A percentile compares a stretch with the other conserved stretches of the same genome.
phyloP scores from a whole-genome alignment of 2,888 invertebrate species.

The Falcaria lacertinaria region DNA sequence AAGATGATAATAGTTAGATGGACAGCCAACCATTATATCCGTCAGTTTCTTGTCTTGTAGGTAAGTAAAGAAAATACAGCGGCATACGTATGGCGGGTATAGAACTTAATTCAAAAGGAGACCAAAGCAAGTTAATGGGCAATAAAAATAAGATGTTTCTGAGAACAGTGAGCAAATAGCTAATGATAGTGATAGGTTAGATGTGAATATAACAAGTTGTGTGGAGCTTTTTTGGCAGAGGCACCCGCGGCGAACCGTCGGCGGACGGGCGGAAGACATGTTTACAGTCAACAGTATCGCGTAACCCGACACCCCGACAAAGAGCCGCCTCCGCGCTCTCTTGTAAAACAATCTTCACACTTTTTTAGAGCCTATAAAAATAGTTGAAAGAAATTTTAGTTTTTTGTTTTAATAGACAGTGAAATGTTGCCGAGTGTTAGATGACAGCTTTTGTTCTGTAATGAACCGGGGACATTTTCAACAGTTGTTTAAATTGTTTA shows the following conservation, averaged over 20 bases:
- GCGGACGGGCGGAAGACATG: slow-evolving; percentile 67
- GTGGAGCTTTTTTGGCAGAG: slow-evolving; percentile 52
- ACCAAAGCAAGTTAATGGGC: not conserved
- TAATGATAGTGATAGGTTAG: not conserved
- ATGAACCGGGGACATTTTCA: slow-evolving; percentile 72
- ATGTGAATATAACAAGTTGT: not conserved
- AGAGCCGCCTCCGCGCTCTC: slow-evolving; percentile 73
- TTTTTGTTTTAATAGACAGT: slow-evolving; percentile 75
- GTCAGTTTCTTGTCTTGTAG: too few relatives aligned
- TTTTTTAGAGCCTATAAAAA: slow-evolving; percentile 77
- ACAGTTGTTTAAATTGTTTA: slow-evolving; percentile 62
- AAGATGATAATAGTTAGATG: too few relatives aligned
- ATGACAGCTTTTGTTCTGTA: slow-evolving; percentile 79
- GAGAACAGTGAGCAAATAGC: not conserved
- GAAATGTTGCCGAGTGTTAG: slow-evolving; percentile 77
- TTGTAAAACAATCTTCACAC: slow-evolving; percentile 76
- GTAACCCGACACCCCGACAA: slow-evolving; percentile 70
- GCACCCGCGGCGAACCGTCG: slow-evolving; percentile 67
- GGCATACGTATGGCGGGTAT: not conserved
- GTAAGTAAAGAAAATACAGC: too few relatives aligned
- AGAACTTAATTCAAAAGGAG: not conserved
- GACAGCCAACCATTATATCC: too few relatives aligned
- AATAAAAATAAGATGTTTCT: not conserved
- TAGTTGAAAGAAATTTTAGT: slow-evolving; percentile 73
- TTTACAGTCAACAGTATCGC: slow-evolving; percentile 69